Percentiles rank a stretch among this genome's conserved stretches.
phyloP scores from a whole-genome alignment of 2,888 invertebrate genomes.

The Oscheius sp. region DNA sequence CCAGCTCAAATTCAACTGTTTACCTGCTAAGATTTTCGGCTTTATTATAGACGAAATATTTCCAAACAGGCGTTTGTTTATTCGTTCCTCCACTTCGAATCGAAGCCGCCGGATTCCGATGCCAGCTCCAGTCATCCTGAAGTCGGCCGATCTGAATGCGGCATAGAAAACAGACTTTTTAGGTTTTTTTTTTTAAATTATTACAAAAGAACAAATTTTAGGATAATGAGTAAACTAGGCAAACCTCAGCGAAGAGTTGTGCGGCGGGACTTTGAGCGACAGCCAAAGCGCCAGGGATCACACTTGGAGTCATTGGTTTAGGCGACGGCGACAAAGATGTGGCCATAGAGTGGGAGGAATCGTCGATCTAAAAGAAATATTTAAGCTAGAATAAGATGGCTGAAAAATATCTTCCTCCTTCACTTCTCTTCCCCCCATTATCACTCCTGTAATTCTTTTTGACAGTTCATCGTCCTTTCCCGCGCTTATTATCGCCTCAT shows the following conservation, averaged over 20 bases:
- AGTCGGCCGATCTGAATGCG: conserved; percentile 29
- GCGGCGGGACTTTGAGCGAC: conserved; percentile 68
- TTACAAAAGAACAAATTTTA: no score
- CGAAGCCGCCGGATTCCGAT: conserved; percentile 68
- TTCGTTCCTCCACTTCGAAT: conserved; percentile 69
- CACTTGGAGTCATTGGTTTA: conserved; percentile 30
- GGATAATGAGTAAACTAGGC: no score
- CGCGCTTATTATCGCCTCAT: background rate
- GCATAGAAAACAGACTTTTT: conserved; percentile 1
- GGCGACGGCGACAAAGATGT: conserved; percentile 32
- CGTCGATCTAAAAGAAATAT: conserved; percentile 15
- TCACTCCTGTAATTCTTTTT: background rate
- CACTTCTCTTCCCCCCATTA: background rate
- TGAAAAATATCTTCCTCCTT: background rate
- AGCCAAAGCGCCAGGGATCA: conserved; percentile 64
- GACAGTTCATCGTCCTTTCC: background rate
- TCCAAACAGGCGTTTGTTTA: conserved; percentile 70
- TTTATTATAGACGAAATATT: conserved; percentile 69
- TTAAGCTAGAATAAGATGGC: background rate
- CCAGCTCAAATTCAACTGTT: background rate
- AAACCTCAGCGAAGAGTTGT: conserved; percentile 58
- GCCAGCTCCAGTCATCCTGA: conserved; percentile 68
- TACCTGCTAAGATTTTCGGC: conserved; percentile 66
- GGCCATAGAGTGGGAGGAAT: background rate
- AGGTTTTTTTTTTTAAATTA: background rate